A percentile compares a stretch with the other conserved stretches of the same genome.
Conservation (phyloP, 2,113 vertebrate species). For the Ibidorhyncha struthersii region DNA sequence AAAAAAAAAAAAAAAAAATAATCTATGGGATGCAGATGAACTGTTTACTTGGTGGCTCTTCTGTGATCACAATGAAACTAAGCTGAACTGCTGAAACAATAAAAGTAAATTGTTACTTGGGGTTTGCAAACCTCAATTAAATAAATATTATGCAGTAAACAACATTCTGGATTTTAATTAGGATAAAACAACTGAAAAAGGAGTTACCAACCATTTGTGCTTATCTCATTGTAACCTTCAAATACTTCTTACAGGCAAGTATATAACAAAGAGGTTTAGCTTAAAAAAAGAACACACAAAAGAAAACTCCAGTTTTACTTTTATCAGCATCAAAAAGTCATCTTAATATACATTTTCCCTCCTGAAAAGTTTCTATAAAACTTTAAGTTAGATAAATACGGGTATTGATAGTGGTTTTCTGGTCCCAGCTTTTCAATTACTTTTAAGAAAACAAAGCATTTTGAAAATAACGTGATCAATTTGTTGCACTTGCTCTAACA, state of each 20-base stretch:
- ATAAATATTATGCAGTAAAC: conserved; percentile 58
- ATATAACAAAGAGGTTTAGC: neutral
- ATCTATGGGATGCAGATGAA: neutral
- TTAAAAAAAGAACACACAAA: neutral
- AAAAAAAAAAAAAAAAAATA: neutral
- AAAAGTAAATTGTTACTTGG: conserved; percentile 62
- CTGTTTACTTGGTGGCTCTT: conserved; percentile 24
- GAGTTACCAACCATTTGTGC: neutral
- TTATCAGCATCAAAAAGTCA: neutral
- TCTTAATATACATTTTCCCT: neutral
- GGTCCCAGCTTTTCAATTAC: conserved; percentile 34
- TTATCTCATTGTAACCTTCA: conserved; percentile 1
- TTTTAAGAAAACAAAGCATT: conserved; percentile 48
- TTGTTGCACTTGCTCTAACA: conserved; percentile 32
- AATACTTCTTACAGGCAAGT: neutral
- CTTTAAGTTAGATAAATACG: conserved; percentile 30
- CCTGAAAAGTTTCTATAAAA: neutral
- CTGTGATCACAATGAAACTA: conserved; percentile 47
- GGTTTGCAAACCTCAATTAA: conserved; percentile 54
- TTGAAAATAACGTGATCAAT: conserved; percentile 50
- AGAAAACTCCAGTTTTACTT: neutral
- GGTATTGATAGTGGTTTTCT: neutral
- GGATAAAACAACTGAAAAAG: conserved; percentile 45
- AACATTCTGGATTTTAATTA: conserved; percentile 61
- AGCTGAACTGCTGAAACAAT: conserved; percentile 55